A percentile compares a stretch with the other conserved stretches of the same genome.
phyloP scores from a whole-genome alignment of 2,797 vertebrate genomes.

The Babyrousa celebensis region DNA sequence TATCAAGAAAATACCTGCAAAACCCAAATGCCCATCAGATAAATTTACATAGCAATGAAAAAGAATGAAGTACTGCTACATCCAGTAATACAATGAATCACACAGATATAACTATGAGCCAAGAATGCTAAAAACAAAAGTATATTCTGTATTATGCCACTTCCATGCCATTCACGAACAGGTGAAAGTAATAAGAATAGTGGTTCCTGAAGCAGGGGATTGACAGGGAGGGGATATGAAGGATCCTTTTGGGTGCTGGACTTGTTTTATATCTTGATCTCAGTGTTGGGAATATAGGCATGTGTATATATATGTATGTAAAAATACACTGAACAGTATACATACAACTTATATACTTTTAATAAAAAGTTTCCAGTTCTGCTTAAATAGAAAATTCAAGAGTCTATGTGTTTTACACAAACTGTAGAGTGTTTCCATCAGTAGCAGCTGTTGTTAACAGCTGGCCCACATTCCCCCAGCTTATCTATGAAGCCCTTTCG shows the following conservation, averaged over 20 bases:
- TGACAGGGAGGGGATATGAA: background rate
- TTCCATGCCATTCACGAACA: slow-evolving; percentile 8
- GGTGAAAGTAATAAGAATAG: background rate
- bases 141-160: background rate
- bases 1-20: slow-evolving; percentile 21
- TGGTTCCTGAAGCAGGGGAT: background rate
- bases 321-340: background rate
- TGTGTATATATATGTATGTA: background rate
- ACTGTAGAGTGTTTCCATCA: background rate
- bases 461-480: background rate
- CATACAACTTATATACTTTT: background rate
- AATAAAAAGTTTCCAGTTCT: slow-evolving; percentile 15
- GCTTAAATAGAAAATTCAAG: background rate
- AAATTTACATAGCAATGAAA: background rate
- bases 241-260: background rate
- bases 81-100: background rate
- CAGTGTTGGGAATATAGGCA: background rate
- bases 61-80: background rate
- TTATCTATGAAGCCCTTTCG: background rate
- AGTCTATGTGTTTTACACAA: background rate
- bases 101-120: background rate
- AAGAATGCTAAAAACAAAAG: slow-evolving; percentile 1
- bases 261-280: background rate
- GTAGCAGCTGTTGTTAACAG: background rate
- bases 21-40: slow-evolving; percentile 16